Percentiles rank a stretch among this genome's conserved stretches.
These are phyloP conservation scores for Euspilapteryx auroguttella DNA, from an alignment of 2,888 invertebrate species.

Conservation along the genomic window DNA sequence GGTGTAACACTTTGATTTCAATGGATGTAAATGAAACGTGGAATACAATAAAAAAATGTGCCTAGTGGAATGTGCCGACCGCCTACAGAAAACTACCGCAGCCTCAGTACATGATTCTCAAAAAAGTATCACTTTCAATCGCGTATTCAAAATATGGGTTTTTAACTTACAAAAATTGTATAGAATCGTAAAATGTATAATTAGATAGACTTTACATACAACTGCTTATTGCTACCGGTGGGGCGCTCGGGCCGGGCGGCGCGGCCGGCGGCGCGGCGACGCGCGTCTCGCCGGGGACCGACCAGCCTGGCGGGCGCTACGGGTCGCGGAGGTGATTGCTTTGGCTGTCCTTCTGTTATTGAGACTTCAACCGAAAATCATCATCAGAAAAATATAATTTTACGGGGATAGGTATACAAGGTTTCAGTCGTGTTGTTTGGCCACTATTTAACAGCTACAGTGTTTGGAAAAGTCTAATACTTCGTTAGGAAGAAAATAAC, in stretches of 20 bases:
- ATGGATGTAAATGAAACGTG: constrained; percentile 56
- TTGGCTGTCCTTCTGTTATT: too few relatives aligned
- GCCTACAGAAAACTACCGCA: constrained; percentile 54
- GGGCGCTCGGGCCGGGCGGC: too few relatives aligned
- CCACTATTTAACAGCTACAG: constrained; percentile 17
- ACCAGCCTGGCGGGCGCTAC: not conserved
- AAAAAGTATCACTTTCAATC: constrained; percentile 55
- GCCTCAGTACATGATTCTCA: constrained; percentile 57
- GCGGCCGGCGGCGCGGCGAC: not conserved
- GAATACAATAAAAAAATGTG: constrained; percentile 49
- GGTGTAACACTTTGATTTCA: constrained; percentile 43
- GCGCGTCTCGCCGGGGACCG: not conserved
- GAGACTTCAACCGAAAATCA: too few relatives aligned
- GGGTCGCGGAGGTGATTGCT: constrained; percentile 9
- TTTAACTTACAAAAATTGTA: constrained; percentile 56
- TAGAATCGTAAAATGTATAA: constrained; percentile 60
- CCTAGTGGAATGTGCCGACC: constrained; percentile 60
- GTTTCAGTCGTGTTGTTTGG: constrained; percentile 50
- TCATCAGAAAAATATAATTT: too few relatives aligned
- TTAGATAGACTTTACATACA: constrained; percentile 58
- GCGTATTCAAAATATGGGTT: constrained; percentile 46
- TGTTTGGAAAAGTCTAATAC: too few relatives aligned
- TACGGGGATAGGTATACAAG: constrained; percentile 53
- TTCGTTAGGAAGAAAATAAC: too few relatives aligned
- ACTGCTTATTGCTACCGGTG: constrained; percentile 58